Evolutionary conservation across 2,797 vertebrate species (phyloP).

Genomic region (Sebastes ruberrimus): DNA sequence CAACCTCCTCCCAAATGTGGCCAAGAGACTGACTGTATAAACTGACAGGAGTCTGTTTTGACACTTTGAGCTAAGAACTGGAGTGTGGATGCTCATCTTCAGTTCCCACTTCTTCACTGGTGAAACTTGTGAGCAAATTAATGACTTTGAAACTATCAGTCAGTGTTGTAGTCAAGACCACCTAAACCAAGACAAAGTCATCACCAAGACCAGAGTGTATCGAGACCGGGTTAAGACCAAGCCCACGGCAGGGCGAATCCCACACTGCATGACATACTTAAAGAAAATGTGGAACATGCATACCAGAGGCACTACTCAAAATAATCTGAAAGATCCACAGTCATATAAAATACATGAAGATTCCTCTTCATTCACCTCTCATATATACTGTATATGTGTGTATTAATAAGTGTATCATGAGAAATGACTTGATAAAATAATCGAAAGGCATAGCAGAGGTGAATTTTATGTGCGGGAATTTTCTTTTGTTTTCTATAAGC

Average conservation of each 20-base stretch:
- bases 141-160: background rate
- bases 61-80: background rate
- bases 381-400: background rate
- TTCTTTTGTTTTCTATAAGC: too few relatives aligned
- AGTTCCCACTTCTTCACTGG: background rate
- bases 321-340: background rate
- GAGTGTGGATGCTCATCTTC: too few relatives aligned
- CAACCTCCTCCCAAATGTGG: too few relatives aligned
- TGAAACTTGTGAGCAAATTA: background rate
- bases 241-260: background rate
- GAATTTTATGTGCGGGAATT: too few relatives aligned
- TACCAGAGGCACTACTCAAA: background rate
- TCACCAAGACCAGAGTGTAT: background rate
- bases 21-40: too few relatives aligned
- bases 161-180: too few relatives aligned
- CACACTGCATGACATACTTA: background rate
- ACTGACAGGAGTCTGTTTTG: background rate
- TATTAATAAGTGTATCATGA: background rate
- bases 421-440: too few relatives aligned
- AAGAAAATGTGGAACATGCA: background rate
- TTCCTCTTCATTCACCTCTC: background rate
- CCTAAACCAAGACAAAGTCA: background rate
- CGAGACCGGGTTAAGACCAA: background rate
- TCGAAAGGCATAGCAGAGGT: too few relatives aligned
- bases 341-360: background rate